Evolutionary conservation across 1,140 invertebrate genomes (phyloP), one percentile per base, ranked within the genome.

Genomic region (Eriosoma lanigerum): DNA sequence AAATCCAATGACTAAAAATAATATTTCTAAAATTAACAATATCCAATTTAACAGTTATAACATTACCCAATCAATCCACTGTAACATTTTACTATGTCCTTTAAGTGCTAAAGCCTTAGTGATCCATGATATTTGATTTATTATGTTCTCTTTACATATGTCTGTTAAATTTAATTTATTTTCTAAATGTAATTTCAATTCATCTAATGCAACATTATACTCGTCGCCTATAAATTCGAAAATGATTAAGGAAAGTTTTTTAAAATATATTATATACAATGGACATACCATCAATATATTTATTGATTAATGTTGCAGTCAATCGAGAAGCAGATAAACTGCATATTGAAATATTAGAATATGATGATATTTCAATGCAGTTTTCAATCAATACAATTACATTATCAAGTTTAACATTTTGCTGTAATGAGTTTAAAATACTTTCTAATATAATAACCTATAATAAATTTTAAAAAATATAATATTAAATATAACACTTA

Each of bases 21-120:
- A 29, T n/a, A 19, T 19, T 24, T 46, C 17, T 48, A 72, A 72
- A n/a, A 29, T 3, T 29, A 26, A 52, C 15, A 62, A 24, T 0
- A 38, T 56, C 1, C 1, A 26, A 46, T 54, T 78, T 5, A 21
- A 48, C 19, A 60, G 44, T 38, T 24, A 24, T 58, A 3, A 38
- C 17, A 66, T 15, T 75, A 81, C 70, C 60, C 60, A 54, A 9
- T 81, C 52, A 50, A 81, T 29, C 81, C 81, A 81, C 21, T 62
- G n/a, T 21, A 75, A 48, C 70, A 81, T 81, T 64, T 78, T 81
- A 12, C 10, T 19, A 64, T 81, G 72, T 52, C 81, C 81, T 66
- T 76, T 81, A 26, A 75, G 5, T 26, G 62, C 24, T 38, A 81
- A 62, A n/a, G 81, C 32, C 58, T 81, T 81, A 21, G 72, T 81